Evolutionary conservation across 2,888 invertebrate genomes (phyloP), one percentile per base, ranked within the genome.

Genomic region (Lepidocyrtinus sp.): DNA sequence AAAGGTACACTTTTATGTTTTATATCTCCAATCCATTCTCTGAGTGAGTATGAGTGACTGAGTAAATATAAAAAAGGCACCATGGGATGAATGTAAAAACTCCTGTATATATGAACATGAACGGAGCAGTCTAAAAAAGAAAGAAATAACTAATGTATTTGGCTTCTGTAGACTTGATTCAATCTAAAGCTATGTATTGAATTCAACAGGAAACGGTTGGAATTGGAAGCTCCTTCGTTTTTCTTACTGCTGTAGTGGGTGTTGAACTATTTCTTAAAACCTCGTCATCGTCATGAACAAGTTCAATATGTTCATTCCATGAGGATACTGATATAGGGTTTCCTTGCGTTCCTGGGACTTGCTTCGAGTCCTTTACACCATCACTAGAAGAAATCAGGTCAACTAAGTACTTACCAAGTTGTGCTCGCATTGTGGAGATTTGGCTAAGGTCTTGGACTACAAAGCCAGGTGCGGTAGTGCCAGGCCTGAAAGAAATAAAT

Each of bases 171-270:
- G 5, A 36, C 36, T 36, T n/a, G n/a, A 36, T 12, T 7, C 36
- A 36, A 12, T 36, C 12, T 7, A 36, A 36, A 36, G 12, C 36
- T 36, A 36, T 12, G 12, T 36, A 36, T n/a, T n/a, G n/a, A 19
- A 55, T 19, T 76, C 70, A 76, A 70, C 76, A 76, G 64, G 76
- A 76, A 76, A 76, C 76, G n/a, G 25, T 50, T 27, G 76, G 76
- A 19, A 76, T 50, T 27, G 76, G 76, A 19, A 76, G 27, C 27
- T 75, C 67, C 17, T 26, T 15, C 21, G 59, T 36, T 36, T 7
- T 5, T 36, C 36, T 36, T 36, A 12, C 36, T 36, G 36, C 5
- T 12, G 36, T 12, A 36, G 36, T 36, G 12, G 36, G 36, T 7
- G 36, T 36, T 5, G 36, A 12, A 36, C 5, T 36, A 36, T 21